Evolutionary conservation across 2,113 vertebrate species (phyloP).

Genomic region (Aldabrachelys gigantea): DNA sequence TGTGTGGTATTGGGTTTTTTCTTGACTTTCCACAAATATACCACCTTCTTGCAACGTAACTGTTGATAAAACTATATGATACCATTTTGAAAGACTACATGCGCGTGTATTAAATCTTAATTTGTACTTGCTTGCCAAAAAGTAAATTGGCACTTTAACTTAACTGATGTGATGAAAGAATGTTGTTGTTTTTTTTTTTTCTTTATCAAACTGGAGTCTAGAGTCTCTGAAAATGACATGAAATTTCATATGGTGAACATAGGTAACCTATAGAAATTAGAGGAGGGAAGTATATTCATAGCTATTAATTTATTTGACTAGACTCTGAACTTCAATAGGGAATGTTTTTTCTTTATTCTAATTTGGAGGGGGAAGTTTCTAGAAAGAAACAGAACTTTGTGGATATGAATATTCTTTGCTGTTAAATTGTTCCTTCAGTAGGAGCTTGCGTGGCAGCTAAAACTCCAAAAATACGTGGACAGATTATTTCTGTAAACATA

Average conservation of each 20-base stretch:
- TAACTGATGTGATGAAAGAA: not conserved
- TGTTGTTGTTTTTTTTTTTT: not conserved
- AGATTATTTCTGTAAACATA: not conserved
- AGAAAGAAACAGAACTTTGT: conserved; percentile 43
- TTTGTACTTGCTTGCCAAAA: not conserved
- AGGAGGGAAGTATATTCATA: not conserved
- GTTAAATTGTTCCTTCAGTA: conserved; percentile 55
- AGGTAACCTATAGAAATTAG: conserved; percentile 6
- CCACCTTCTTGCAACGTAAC: not conserved
- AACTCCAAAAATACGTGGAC: not conserved
- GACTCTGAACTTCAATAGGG: not conserved
- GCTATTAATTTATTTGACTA: conserved; percentile 47
- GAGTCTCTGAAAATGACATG: conserved; percentile 2
- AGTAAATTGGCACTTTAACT: no score
- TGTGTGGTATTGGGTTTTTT: not conserved
- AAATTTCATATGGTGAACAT: not conserved
- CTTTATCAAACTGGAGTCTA: not conserved
- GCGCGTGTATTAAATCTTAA: not conserved
- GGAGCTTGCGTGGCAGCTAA: conserved; percentile 30
- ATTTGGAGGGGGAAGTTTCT: not conserved
- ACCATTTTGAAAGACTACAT: not conserved
- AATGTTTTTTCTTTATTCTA: not conserved
- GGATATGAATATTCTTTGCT: conserved; percentile 52
- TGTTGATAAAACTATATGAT: not conserved
- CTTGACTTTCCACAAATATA: not conserved